Evolutionary conservation across 2,797 vertebrate species (phyloP), one percentile per base, ranked within the genome.

Genomic region (Lutjanus argentimaculatus): DNA sequence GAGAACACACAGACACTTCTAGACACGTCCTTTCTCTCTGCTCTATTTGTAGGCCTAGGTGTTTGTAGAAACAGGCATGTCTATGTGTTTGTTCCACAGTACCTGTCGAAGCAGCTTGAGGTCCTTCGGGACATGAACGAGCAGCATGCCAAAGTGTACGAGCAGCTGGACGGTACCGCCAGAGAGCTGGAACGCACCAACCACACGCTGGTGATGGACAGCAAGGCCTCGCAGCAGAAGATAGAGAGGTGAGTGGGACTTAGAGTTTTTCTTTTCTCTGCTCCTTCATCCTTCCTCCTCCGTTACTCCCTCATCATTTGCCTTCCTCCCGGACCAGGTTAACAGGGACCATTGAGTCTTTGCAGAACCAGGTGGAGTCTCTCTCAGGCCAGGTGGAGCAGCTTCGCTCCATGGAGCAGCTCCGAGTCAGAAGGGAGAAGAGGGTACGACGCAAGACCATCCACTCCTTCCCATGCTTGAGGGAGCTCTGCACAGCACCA

Each of bases 141-240:
- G 81, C 99, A 99, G 86, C 98, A 99, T 0, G 98, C 98, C 0
- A 99, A 98, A 89, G 98, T 99, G 72, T 99, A 99, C 0, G 99
- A 99, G 95, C 99, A 99, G 95, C 93, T 99, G 93, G 98, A 99
- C 53, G 95, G 97, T 74, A 97, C 97, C 0, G 97, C 99, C 1
- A 93, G 97, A 16, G 97, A 99, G 82, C 96, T 99, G 87, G 99
- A 99, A 85, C 91, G 95, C 72, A 97, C 97, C 76, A 99, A 99
- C 90, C 97, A 96, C 92, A 96, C 95, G 2, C 97, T 99, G 2
- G 96, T 98, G 85, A 90, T 94, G 83, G 97, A 99, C 92, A 99
- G 97, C 92, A 99, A 93, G 75, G 43, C 86, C 77, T 93, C 94
- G 0, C 89, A 92, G 65, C 91, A 92, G 2, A 94, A 94, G 88